Evolutionary conservation across 2,888 invertebrate species (phyloP), one percentile per base, ranked within the genome.

Genomic region (Chymomyza caudatula): DNA sequence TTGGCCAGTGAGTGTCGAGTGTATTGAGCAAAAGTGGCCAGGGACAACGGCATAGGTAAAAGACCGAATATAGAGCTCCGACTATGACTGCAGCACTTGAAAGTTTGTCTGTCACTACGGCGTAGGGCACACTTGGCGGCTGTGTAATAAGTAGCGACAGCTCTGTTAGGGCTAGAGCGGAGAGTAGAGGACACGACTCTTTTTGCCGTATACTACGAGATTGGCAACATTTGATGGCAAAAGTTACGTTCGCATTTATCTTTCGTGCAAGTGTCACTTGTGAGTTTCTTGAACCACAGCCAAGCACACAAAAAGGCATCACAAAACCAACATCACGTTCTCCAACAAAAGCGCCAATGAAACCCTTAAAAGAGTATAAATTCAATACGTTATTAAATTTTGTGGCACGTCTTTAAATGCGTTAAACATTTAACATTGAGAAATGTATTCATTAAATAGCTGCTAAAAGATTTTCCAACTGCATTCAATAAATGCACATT

Each of bases 141-240:
- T 60, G n/a, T 54, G n/a, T 22, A 13, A 65, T 74, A 66, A 71
- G 47, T 63, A 42, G 53, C 20, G 25, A 25, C 43, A 56, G 37
- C 43, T 13, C n/a, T n/a, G n/a, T n/a, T n/a, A n/a, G n/a, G n/a
- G n/a, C n/a, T n/a, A n/a, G n/a, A n/a, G 53, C 59, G 54, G 49
- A 19, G 49, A 47, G 20, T 19, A 43, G 59, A 53, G 57, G 61
- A 4, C 47, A 59, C 62, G 60, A 54, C 67, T 69, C 65, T 15
- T 8, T 17, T 49, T n/a, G 57, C 44, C 65, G 56, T 73, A 72
- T 71, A n/a, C n/a, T n/a, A n/a, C n/a, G n/a, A 80, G 86, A 82
- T 82, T 86, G 82, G 86, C 82, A 82, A 84, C 85, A 78, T 86
- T 84, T 82, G 86, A 82, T 82, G 86, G 85, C 71, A 71, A 81